phyloP scores from a whole-genome alignment of 2,113 vertebrate species.

The Xyrauchen texanus region DNA sequence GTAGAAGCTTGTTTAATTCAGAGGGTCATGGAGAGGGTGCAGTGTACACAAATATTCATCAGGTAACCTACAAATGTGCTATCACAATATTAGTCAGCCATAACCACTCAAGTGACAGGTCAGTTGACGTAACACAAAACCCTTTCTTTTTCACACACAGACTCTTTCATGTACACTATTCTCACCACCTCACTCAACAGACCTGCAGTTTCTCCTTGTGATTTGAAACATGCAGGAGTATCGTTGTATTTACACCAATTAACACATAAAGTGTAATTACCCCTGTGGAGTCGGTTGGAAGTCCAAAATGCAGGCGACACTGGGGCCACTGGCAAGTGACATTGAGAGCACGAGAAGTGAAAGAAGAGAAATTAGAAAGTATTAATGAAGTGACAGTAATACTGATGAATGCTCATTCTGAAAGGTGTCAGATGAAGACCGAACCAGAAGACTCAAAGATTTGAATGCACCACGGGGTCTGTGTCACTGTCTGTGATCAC shows the following conservation, averaged over 20 bases:
- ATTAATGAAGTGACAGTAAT: conserved; percentile 78
- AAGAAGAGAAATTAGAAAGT: conserved; percentile 82
- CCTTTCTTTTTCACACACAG: not conserved
- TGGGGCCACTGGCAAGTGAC: conserved; percentile 82
- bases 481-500: conserved; percentile 6
- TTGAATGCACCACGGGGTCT: conserved; percentile 60
- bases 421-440: conserved; percentile 62
- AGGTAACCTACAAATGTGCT: too few species aligned
- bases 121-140: not conserved
- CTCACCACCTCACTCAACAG: conserved; percentile 53
- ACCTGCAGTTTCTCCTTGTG: conserved; percentile 75
- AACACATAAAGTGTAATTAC: conserved; percentile 92
- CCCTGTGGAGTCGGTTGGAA: conserved; percentile 84
- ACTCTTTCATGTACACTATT: not conserved
- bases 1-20: too few species aligned
- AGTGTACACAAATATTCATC: too few species aligned
- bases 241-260: conserved; percentile 92
- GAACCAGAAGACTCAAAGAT: conserved; percentile 41
- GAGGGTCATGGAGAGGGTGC: too few species aligned
- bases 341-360: conserved; percentile 68
- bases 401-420: conserved; percentile 67
- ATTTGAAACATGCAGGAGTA: conserved; percentile 64
- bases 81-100: too few species aligned
- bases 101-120: too few species aligned
- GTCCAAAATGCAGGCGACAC: conserved; percentile 81